Evolutionary conservation across 2,888 invertebrate species (phyloP).

Genomic region (Tetanocera ferruginea): DNA sequence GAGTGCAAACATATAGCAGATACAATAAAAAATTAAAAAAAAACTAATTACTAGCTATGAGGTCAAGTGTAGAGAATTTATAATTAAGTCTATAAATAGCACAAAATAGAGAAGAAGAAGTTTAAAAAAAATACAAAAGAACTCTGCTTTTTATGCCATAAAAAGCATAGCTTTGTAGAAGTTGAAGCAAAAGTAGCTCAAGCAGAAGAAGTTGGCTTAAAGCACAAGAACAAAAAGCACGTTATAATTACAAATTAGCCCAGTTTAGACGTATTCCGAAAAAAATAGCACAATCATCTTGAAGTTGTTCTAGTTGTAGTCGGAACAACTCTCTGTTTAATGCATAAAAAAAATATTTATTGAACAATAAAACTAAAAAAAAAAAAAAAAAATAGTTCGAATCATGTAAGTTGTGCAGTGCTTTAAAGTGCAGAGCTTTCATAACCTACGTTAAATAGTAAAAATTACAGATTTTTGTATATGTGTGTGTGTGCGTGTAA

Average conservation of each 20-base stretch:
- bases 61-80: conserved; percentile 40
- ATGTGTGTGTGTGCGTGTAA: too few species aligned
- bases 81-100: conserved; percentile 25
- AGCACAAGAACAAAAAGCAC: neutral
- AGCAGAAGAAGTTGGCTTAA: conserved; percentile 32
- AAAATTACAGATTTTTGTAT: too few species aligned
- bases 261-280: neutral
- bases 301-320: too few species aligned
- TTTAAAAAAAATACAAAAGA: conserved; percentile 38
- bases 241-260: conserved; percentile 4
- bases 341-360: too few species aligned
- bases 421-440: too few species aligned
- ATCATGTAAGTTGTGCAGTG: too few species aligned
- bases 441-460: too few species aligned
- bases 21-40: conserved; percentile 26
- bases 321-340: too few species aligned
- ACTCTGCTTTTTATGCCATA: conserved; percentile 44
- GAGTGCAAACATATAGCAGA: neutral
- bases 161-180: conserved; percentile 29
- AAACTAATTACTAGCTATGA: conserved; percentile 31
- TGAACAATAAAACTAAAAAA: too few species aligned
- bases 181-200: conserved; percentile 31
- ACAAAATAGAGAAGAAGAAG: neutral
- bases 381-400: too few species aligned
- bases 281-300: too few species aligned